These are phyloP conservation scores for Hydractinia echinata DNA, from an alignment of 30 jellyfish, hydroid and myxozoan genomes.

Conservation along the genomic window DNA sequence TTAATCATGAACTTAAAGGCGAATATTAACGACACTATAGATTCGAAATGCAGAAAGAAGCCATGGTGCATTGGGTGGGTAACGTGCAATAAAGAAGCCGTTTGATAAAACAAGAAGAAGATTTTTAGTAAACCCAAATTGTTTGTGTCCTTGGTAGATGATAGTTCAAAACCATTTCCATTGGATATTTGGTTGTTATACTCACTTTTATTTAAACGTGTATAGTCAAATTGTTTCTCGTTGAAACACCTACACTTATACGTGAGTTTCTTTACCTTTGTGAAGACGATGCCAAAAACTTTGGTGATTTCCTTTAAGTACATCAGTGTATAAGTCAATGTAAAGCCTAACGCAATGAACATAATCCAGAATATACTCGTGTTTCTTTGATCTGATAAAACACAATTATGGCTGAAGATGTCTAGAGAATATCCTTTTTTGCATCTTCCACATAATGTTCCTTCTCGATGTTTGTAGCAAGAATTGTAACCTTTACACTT, in stretches of 20 bases:
- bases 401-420: neutral
- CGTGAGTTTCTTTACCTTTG: neutral
- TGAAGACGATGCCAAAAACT: neutral
- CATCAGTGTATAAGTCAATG: neutral
- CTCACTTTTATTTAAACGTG: no score
- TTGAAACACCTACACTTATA: neutral
- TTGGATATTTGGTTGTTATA: no score
- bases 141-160: neutral
- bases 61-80: neutral
- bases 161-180: no score
- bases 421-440: neutral
- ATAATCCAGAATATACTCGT: neutral
- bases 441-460: neutral
- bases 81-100: constrained; percentile 3
- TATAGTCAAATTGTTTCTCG: neutral
- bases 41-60: neutral
- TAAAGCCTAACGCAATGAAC: neutral
- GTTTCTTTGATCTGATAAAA: neutral
- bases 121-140: neutral
- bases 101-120: constrained; percentile 4
- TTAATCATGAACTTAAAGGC: neutral
- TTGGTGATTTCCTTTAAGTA: neutral
- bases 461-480: neutral
- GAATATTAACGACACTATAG: neutral
- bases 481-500: neutral